Percentiles rank a stretch among this genome's conserved stretches.
These are phyloP conservation scores for Oryctes rhinoceros DNA, from an alignment of 1,140 invertebrate genomes.

Conservation along the genomic window DNA sequence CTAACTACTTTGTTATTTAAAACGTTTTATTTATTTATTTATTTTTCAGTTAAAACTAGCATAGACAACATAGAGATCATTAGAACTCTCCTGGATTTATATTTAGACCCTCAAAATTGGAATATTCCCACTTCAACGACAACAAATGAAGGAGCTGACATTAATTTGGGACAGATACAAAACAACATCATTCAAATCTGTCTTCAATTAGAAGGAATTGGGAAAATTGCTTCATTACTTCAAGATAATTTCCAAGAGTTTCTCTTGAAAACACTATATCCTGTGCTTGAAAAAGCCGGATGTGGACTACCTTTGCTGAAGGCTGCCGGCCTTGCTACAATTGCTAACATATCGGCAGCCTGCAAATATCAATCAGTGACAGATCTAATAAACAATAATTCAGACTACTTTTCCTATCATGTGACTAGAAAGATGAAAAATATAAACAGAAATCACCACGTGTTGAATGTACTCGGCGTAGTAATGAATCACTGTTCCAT, in stretches of 20 bases:
- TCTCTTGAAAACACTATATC: conserved; percentile 71
- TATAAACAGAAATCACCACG: conserved; percentile 63
- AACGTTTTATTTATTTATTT: conserved; percentile 29
- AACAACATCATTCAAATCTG: conserved; percentile 69
- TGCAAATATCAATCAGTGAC: conserved; percentile 63
- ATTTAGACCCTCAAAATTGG: conserved; percentile 67
- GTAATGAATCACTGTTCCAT: conserved; percentile 71
- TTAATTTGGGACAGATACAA: conserved; percentile 63
- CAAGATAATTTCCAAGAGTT: conserved; percentile 64
- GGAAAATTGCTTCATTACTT: conserved; percentile 65
- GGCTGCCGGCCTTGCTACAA: conserved; percentile 65
- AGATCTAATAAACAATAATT: conserved; percentile 67
- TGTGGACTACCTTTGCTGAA: conserved; percentile 66
- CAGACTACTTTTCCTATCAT: conserved; percentile 74
- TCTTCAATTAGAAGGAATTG: conserved; percentile 71
- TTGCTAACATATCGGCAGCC: conserved; percentile 64
- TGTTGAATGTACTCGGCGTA: conserved; percentile 68
- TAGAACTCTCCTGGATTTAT: conserved; percentile 64
- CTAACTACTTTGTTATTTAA: neutral
- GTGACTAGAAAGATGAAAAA: conserved; percentile 69
- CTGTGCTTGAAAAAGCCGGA: conserved; percentile 74
- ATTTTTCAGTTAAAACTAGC: conserved; percentile 37
- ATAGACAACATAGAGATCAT: conserved; percentile 43
- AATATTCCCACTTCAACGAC: conserved; percentile 62
- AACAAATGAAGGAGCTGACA: conserved; percentile 43